Base-by-base conservation (phyloP, 2,797 vertebrate species). In the Apogon hyalosoma region DNA sequence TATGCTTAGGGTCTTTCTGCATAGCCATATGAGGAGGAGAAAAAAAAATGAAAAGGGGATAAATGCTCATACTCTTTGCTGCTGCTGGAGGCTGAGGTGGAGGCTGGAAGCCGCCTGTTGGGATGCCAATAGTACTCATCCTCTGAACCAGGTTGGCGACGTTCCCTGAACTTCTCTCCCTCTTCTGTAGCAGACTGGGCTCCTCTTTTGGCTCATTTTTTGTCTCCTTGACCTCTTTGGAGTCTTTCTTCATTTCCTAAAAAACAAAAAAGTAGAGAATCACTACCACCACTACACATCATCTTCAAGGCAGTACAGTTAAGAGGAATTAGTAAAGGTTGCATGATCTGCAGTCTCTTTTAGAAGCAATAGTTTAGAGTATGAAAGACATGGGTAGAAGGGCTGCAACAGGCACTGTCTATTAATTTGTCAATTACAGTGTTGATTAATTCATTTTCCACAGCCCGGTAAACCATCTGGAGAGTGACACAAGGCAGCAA, bases 121-220 rank as follows among this genome's bases (percentile, higher is more conserved):
- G 96, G 83, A 99, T 93, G 55, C 96, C 96, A 2, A 96, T 96
- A 21, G 83, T 95, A 82, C 97, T 98, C 92, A 99, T 99, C 57
- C 97, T 95, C 76, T 99, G 97, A 46, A 98, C 97, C 74, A 99
- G 94, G 70, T 94, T 95, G 51, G 97, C 97, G 51, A 99, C 97
- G 7, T 95, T 98, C 36, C 96, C 96, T 7, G 95, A 73, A 3
- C 75, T 91, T 64, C 95, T 95, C 75, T 98, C 95, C 69, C 95
- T 93, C 79, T 89, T 94, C 77, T 85, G 41, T n/a, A 94, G 91
- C 36, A 90, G 86, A 14, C 61, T 78, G 3, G 92, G 84, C 43
- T 96, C 95, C 82, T 96, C 96, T 66, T 93, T 88, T 52, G 94
- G 94, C 67, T 93, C 92, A 7, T 3, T 69, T 75, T 85, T 87